Evolutionary conservation across 2,113 vertebrate species (phyloP).

Genomic region (Monarcha castaneiventris): DNA sequence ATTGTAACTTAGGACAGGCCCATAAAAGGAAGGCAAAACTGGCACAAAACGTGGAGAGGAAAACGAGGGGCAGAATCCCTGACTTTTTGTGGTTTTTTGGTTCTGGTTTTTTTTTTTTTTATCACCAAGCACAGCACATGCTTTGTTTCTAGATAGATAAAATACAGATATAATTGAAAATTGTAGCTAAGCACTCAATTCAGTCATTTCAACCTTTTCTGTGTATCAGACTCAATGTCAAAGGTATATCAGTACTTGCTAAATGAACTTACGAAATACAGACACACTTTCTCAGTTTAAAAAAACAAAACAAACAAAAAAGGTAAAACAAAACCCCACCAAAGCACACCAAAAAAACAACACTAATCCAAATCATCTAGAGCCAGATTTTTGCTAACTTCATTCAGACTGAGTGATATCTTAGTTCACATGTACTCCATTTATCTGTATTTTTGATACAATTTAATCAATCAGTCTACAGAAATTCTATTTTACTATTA

Average conservation of each 20-base stretch:
- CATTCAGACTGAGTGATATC: not conserved
- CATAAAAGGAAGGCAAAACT: not conserved
- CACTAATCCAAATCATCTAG: not conserved
- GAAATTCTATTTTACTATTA: not conserved
- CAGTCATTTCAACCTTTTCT: not conserved
- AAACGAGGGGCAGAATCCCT: accelerated
- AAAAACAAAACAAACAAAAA: not conserved
- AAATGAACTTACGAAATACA: not conserved
- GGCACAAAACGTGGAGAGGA: not conserved
- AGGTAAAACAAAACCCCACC: too few species aligned
- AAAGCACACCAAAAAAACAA: not conserved
- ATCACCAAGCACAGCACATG: not conserved
- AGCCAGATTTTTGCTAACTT: not conserved
- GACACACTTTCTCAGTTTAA: not conserved
- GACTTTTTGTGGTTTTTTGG: too few species aligned
- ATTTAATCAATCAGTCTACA: not conserved
- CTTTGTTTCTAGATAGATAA: not conserved
- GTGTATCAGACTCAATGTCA: not conserved
- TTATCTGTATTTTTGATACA: not conserved
- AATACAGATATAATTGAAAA: not conserved
- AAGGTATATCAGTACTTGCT: not conserved
- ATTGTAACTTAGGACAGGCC: too few species aligned
- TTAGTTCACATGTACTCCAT: not conserved
- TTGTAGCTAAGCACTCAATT: not conserved
- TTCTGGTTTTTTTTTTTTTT: not conserved